phyloP scores from a whole-genome alignment of 2,888 invertebrate species.

The Tricholauxania praeusta region DNA sequence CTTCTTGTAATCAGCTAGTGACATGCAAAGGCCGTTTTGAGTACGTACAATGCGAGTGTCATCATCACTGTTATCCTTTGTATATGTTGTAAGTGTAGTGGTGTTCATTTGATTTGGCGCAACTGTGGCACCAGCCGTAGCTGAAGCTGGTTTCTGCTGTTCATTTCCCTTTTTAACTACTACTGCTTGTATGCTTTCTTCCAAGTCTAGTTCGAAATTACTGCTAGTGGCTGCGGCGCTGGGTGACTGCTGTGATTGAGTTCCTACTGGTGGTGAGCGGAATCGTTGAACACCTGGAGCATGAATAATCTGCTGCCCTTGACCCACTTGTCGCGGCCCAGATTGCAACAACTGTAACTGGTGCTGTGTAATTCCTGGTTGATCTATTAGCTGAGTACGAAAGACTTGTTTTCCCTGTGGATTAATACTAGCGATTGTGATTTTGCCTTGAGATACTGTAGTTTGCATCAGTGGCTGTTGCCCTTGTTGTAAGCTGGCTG shows the following conservation, averaged over 20 bases:
- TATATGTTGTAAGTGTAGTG: conserved; percentile 61
- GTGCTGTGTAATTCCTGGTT: conserved; percentile 32
- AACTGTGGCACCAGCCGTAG: conserved; percentile 41
- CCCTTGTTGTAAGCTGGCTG: conserved; percentile 13
- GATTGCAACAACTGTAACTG: conserved; percentile 49
- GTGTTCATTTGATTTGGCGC: conserved; percentile 41
- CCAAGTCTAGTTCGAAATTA: conserved; percentile 59
- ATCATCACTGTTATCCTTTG: conserved; percentile 54
- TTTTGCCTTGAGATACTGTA: conserved; percentile 24
- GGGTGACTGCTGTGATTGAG: conserved; percentile 34
- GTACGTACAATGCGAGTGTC: conserved; percentile 59
- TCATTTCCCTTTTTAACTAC: conserved; percentile 61
- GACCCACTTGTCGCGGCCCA: conserved; percentile 45
- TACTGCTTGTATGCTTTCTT: conserved; percentile 66
- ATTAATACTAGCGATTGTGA: conserved; percentile 42
- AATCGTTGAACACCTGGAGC: conserved; percentile 40
- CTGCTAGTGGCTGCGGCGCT: conserved; percentile 31
- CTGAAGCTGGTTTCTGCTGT: conserved; percentile 55
- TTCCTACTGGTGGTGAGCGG: conserved; percentile 40
- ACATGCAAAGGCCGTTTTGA: conserved; percentile 61
- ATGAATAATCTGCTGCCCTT: conserved; percentile 22
- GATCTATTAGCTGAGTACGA: conserved; percentile 37
- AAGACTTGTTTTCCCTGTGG: conserved; percentile 45
- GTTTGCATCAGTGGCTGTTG: conserved; percentile 37
- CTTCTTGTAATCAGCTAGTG: conserved; percentile 63